Conservation (phyloP, 2,888 invertebrate species). For the Lordiphosa andalusiaca region DNA sequence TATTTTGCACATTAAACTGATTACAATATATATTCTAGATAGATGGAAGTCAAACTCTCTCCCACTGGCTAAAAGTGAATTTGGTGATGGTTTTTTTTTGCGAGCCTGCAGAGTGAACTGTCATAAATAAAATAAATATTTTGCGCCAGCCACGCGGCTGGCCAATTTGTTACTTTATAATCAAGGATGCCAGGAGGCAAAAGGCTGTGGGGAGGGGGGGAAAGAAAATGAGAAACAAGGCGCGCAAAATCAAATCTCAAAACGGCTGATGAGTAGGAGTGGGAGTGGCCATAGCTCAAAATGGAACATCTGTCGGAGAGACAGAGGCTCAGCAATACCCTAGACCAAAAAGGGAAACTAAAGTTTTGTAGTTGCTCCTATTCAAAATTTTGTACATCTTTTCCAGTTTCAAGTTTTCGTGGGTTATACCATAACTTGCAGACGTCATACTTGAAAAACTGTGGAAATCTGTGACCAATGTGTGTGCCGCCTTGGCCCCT, state of each 20-base stretch:
- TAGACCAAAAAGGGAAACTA: too few relatives aligned
- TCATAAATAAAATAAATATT: slow-evolving; percentile 19
- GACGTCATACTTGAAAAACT: slow-evolving; percentile 11
- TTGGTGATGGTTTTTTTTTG: slow-evolving; percentile 5
- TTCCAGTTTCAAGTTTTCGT: too few relatives aligned
- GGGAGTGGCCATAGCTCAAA: slow-evolving; percentile 46
- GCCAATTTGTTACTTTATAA: slow-evolving; percentile 15
- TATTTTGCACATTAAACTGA: slow-evolving; percentile 24
- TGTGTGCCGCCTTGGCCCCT: slow-evolving; percentile 1
- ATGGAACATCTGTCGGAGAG: slow-evolving; percentile 31
- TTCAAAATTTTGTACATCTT: too few relatives aligned
- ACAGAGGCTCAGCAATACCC: slow-evolving; percentile 41
- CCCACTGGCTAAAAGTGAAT: slow-evolving; percentile 10
- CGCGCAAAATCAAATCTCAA: slow-evolving; percentile 52
- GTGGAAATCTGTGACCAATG: slow-evolving; percentile 19
- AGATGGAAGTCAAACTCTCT: slow-evolving; percentile 11
- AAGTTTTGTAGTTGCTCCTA: too few relatives aligned
- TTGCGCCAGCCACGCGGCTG: slow-evolving; percentile 4
- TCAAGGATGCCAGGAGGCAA: slow-evolving; percentile 7
- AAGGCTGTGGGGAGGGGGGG: too few relatives aligned
- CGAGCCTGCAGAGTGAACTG: slow-evolving; percentile 6
- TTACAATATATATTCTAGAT: slow-evolving; percentile 5
- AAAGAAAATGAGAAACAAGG: slow-evolving; percentile 23
- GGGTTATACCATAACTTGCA: slow-evolving; percentile 3
- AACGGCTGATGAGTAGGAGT: slow-evolving; percentile 42